phyloP scores from a whole-genome alignment of 2,113 vertebrate species.

The Colossoma macropomum region DNA sequence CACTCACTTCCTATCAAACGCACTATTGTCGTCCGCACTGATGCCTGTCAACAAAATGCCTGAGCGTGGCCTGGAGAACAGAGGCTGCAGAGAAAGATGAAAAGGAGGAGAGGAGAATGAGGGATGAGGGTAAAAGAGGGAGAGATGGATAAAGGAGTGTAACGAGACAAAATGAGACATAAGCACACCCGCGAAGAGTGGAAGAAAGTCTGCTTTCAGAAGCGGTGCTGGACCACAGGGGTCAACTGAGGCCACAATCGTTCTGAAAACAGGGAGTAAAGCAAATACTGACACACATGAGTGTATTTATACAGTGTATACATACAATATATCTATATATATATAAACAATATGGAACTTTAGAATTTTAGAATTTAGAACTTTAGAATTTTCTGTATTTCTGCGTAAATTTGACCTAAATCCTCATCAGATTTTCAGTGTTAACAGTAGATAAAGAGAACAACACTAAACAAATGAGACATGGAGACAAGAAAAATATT shows the following conservation, averaged over 20 bases:
- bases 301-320: too few relatives aligned
- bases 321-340: too few relatives aligned
- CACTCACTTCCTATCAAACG: slow-evolving; percentile 74
- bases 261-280: too few relatives aligned
- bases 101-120: slow-evolving; percentile 10
- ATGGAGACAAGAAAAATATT: too few relatives aligned
- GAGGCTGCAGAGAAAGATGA: slow-evolving; percentile 47
- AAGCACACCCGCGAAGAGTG: not conserved
- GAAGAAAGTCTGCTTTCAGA: not conserved
- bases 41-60: slow-evolving; percentile 55
- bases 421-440: too few relatives aligned
- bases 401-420: too few relatives aligned
- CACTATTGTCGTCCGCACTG: slow-evolving; percentile 66
- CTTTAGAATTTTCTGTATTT: too few relatives aligned
- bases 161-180: not conserved
- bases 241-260: not conserved
- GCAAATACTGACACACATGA: too few relatives aligned
- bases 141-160: not conserved
- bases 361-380: too few relatives aligned
- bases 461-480: too few relatives aligned
- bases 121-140: not conserved
- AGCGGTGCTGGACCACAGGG: not conserved
- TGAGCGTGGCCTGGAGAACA: slow-evolving; percentile 44
- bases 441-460: too few relatives aligned
- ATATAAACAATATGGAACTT: too few relatives aligned